Conservation (phyloP, 2,888 invertebrate species). For the Cantharis rufa region DNA sequence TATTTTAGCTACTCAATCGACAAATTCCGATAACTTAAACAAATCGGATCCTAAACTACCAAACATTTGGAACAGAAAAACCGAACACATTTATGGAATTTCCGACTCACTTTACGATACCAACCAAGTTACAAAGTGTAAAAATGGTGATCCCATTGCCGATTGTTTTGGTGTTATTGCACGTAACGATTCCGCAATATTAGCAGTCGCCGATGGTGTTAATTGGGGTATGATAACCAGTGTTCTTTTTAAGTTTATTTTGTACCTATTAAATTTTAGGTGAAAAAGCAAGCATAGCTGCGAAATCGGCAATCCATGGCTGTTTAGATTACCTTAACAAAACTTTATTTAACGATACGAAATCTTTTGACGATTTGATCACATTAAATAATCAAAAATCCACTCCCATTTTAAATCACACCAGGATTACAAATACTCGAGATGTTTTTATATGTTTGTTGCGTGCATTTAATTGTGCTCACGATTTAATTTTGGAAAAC, state of each 20-base stretch:
- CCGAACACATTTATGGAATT: slow-evolving; percentile 67
- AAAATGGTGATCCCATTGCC: slow-evolving; percentile 81
- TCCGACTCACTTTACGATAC: slow-evolving; percentile 82
- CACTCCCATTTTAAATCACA: slow-evolving; percentile 27
- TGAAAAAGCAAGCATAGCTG: slow-evolving; percentile 80
- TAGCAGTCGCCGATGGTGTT: slow-evolving; percentile 86
- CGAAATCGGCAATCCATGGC: slow-evolving; percentile 84
- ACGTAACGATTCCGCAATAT: slow-evolving; percentile 72
- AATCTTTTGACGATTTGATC: slow-evolving; percentile 50
- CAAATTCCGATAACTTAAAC: not conserved
- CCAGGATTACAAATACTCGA: slow-evolving; percentile 59
- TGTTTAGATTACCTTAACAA: slow-evolving; percentile 81
- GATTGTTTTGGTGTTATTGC: slow-evolving; percentile 82
- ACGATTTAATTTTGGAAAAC: slow-evolving; percentile 80
- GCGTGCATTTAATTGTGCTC: slow-evolving; percentile 82
- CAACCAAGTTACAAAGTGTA: slow-evolving; percentile 73
- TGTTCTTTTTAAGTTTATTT: not conserved
- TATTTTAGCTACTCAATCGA: slow-evolving; percentile 10
- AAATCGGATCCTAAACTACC: slow-evolving; percentile 45
- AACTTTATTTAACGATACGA: slow-evolving; percentile 61
- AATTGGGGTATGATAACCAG: slow-evolving; percentile 73
- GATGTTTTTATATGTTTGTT: slow-evolving; percentile 79
- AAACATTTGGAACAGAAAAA: slow-evolving; percentile 62
- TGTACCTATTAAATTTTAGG: slow-evolving; percentile 57
- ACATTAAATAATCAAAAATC: slow-evolving; percentile 41